Conservation (phyloP, 2,113 vertebrate genomes). For the Phyllopteryx taeniolatus region DNA sequence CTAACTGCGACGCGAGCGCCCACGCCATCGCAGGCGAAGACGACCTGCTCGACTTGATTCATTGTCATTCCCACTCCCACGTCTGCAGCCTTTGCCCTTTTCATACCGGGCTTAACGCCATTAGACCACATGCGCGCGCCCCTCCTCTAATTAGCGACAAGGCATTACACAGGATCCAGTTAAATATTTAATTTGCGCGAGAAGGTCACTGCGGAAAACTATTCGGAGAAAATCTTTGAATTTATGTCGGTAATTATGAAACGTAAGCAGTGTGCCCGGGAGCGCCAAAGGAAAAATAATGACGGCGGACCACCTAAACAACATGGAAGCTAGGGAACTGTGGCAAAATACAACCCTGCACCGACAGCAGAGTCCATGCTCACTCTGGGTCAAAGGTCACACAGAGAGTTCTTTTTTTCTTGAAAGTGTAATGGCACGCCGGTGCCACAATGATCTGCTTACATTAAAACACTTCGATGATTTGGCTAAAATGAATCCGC, state of each 20-base stretch:
- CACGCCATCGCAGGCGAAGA: slow-evolving; percentile 3
- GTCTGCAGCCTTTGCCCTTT: slow-evolving; percentile 27
- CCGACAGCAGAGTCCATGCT: slow-evolving; percentile 15
- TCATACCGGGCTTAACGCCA: slow-evolving; percentile 1
- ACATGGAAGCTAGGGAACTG: slow-evolving; percentile 32
- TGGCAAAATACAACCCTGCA: slow-evolving; percentile 16
- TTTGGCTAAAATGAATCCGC: slow-evolving; percentile 2
- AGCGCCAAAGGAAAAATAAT: slow-evolving; percentile 26
- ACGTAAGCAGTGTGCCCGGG: slow-evolving; percentile 37
- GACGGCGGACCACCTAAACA: slow-evolving; percentile 38
- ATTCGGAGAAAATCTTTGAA: slow-evolving; percentile 32
- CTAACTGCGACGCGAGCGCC: not conserved
- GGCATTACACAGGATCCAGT: slow-evolving; percentile 19
- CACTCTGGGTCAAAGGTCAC: slow-evolving; percentile 36
- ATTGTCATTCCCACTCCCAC: slow-evolving; percentile 12
- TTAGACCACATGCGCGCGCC: slow-evolving; percentile 14
- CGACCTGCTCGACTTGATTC: slow-evolving; percentile 1
- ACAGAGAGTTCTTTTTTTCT: slow-evolving; percentile 36
- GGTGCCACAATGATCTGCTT: slow-evolving; percentile 16
- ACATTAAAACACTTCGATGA: slow-evolving; percentile 25
- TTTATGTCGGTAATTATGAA: slow-evolving; percentile 50
- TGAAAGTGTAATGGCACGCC: slow-evolving; percentile 29
- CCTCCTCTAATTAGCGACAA: slow-evolving; percentile 51
- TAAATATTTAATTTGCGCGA: slow-evolving; percentile 46
- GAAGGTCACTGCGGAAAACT: slow-evolving; percentile 38